Conservation (phyloP, 2,113 vertebrate species). For the Gallinago undulata region DNA sequence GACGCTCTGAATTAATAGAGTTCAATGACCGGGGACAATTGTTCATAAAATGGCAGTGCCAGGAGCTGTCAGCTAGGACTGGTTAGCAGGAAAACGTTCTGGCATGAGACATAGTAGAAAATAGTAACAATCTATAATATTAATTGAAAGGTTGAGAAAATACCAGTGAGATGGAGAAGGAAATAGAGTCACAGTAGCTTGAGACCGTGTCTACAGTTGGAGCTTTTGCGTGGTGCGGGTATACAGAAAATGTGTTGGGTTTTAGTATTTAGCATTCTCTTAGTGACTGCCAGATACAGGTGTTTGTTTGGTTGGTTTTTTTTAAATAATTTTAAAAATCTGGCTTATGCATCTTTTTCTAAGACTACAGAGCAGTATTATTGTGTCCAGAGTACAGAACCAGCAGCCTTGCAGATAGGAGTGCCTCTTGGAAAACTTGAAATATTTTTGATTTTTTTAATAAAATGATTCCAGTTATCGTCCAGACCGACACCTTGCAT, state of each 20-base stretch:
- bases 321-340: not conserved
- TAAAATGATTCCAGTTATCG: not conserved
- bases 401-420: not conserved
- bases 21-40: not conserved
- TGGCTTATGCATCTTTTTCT: accelerated
- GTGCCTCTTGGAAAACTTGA: not conserved
- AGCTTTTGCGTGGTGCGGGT: not conserved
- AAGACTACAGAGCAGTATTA: not conserved
- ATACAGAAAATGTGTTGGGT: not conserved
- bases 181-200: not conserved
- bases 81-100: not conserved
- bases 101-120: not conserved
- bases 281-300: not conserved
- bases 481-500: not conserved
- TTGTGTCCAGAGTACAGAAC: not conserved
- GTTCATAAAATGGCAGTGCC: not conserved
- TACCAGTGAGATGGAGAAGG: not conserved
- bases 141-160: not conserved
- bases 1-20: not conserved
- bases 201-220: not conserved
- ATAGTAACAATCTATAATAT: not conserved
- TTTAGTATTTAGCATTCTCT: not conserved
- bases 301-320: not conserved
- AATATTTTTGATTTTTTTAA: not conserved
- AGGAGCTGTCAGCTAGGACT: not conserved